Percentiles rank a stretch among this genome's conserved stretches.
Evolutionary conservation across 2,888 invertebrate genomes (phyloP).

Genomic region (Chymomyza procnemis): DNA sequence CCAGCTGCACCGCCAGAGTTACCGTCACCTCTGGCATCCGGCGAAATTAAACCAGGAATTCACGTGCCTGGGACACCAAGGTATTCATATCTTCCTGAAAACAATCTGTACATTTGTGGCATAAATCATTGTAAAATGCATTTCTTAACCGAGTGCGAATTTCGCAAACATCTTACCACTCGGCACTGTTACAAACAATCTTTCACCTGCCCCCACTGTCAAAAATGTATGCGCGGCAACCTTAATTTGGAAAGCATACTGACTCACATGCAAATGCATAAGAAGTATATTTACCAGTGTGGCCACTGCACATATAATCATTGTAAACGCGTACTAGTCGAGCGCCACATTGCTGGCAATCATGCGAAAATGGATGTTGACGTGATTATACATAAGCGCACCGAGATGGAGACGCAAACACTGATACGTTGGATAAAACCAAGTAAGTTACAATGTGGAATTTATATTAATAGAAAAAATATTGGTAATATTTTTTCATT

Average conservation of each 20-base stretch:
- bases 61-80: not conserved
- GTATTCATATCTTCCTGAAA: conserved; percentile 78
- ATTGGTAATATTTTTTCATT: no score
- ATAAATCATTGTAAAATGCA: conserved; percentile 53
- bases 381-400: conserved; percentile 55
- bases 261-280: conserved; percentile 88
- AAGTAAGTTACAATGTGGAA: conserved; percentile 27
- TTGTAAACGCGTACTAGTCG: conserved; percentile 82
- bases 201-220: conserved; percentile 37
- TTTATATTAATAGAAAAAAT: not conserved
- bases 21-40: no score
- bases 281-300: conserved; percentile 85
- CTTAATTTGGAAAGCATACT: conserved; percentile 78
- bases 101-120: conserved; percentile 85
- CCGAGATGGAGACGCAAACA: not conserved
- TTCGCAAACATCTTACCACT: conserved; percentile 28
- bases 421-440: conserved; percentile 35
- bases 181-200: conserved; percentile 18
- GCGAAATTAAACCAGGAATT: no score
- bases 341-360: conserved; percentile 82
- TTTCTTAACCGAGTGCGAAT: conserved; percentile 21
- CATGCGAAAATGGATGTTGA: conserved; percentile 78
- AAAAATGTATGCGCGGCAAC: not conserved
- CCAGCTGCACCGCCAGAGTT: no score
- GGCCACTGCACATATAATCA: conserved; percentile 84